Evolutionary conservation across 2,888 invertebrate species (phyloP).

Genomic region (Dermolepida albohirtum): DNA sequence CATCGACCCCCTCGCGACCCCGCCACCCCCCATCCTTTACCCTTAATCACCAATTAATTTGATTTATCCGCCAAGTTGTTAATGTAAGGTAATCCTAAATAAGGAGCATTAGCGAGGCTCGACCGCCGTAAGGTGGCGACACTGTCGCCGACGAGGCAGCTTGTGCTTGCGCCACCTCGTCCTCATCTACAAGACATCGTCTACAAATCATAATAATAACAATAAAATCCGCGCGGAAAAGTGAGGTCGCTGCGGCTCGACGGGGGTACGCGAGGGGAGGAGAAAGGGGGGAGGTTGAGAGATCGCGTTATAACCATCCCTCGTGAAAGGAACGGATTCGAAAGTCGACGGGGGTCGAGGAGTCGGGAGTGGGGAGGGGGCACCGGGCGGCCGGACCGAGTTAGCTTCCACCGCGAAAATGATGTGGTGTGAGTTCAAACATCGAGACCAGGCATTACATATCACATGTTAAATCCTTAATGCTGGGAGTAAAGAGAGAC

Average conservation of each 20-base stretch:
- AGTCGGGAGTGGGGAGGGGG: too few relatives aligned
- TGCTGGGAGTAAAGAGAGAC: conserved; percentile 21
- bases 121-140: conserved; percentile 36
- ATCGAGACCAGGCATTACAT: conserved; percentile 25
- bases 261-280: background rate
- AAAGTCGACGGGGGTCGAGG: too few relatives aligned
- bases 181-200: conserved; percentile 21
- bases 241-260: conserved; percentile 5
- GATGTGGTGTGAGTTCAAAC: conserved; percentile 11
- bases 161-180: background rate
- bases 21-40: conserved; percentile 4
- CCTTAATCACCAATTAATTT: conserved; percentile 39
- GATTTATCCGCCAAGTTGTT: conserved; percentile 38
- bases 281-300: background rate
- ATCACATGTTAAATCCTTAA: conserved; percentile 38
- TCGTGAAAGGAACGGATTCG: too few relatives aligned
- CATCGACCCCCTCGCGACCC: background rate
- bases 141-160: conserved; percentile 21
- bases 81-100: conserved; percentile 39
- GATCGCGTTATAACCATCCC: too few relatives aligned
- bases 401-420: too few relatives aligned
- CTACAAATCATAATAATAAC: conserved; percentile 36
- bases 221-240: conserved; percentile 26
- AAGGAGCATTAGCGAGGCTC: conserved; percentile 29
- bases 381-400: too few relatives aligned